These are phyloP conservation scores for Manacus vitellinus DNA, from an alignment of 2,113 vertebrate genomes.

Conservation along the genomic window DNA sequence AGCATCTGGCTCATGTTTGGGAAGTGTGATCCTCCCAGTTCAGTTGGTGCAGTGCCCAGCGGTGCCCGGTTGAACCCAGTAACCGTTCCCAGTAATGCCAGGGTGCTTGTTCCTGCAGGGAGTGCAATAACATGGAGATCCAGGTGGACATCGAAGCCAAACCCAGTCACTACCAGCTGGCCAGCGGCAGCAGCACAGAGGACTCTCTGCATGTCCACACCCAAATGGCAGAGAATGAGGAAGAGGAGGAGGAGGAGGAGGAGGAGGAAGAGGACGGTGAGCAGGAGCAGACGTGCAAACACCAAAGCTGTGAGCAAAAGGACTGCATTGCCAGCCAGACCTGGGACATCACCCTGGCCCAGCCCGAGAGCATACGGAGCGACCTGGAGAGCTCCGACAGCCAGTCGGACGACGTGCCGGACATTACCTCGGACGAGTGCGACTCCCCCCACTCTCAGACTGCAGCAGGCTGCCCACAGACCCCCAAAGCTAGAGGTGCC, in stretches of 20 bases:
- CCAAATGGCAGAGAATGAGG: constrained; percentile 79
- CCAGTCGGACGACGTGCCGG: constrained; percentile 94
- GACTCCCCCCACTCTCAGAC: constrained; percentile 84
- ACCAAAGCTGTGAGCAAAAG: constrained; percentile 79
- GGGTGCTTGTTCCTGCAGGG: constrained; percentile 78
- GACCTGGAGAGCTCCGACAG: constrained; percentile 98
- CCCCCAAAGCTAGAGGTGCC: constrained; percentile 66
- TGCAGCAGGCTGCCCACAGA: constrained; percentile 63
- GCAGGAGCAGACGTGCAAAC: constrained; percentile 76
- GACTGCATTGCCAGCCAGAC: constrained; percentile 74
- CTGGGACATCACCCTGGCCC: constrained; percentile 93
- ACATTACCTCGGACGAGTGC: constrained; percentile 94
- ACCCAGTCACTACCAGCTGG: constrained; percentile 93
- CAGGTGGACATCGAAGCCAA: constrained; percentile 99
- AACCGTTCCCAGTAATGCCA: neutral
- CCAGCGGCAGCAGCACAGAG: constrained; percentile 88
- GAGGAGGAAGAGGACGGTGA: constrained; percentile 76
- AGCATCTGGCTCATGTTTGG: neutral
- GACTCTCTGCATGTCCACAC: constrained; percentile 85
- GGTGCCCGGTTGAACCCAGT: neutral
- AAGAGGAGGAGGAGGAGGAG: constrained; percentile 37
- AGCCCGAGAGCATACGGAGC: constrained; percentile 97
- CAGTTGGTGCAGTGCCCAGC: neutral
- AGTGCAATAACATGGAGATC: constrained; percentile 97
- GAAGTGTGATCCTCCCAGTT: neutral